Conservation (phyloP, 2,113 vertebrate genomes). For the Murina feae region DNA sequence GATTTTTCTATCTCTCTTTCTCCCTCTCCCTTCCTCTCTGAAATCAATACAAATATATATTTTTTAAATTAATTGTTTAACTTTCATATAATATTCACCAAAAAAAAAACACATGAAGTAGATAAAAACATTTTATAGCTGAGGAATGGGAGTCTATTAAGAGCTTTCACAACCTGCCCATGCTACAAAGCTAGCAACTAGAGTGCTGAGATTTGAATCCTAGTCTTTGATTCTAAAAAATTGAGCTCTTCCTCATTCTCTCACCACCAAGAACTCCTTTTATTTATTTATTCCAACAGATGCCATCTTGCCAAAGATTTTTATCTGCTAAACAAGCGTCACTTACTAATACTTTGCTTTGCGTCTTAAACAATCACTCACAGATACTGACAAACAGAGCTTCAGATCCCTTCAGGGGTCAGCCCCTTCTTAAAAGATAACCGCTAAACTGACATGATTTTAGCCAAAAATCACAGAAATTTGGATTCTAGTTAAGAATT, state of each 20-base stretch:
- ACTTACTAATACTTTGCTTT: conserved; percentile 3
- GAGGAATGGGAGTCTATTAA: background rate
- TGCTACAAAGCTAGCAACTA: background rate
- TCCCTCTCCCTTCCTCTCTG: too few species aligned
- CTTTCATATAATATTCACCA: background rate
- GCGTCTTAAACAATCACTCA: background rate
- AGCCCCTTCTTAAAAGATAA: background rate
- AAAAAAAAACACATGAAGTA: background rate
- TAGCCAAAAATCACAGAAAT: background rate
- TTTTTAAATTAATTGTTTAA: background rate
- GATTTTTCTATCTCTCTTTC: too few species aligned
- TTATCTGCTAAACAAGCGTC: background rate
- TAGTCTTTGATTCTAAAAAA: background rate
- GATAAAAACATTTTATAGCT: background rate
- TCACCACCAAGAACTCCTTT: background rate
- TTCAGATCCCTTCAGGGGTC: background rate
- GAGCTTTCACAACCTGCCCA: background rate
- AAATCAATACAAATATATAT: too few species aligned
- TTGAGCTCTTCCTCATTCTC: background rate
- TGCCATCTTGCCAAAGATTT: background rate
- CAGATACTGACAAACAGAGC: background rate
- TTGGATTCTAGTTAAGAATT: background rate
- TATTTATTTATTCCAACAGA: conserved; percentile 1
- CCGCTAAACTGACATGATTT: background rate
- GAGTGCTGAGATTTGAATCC: background rate